Evolutionary conservation across 2,113 vertebrate genomes (phyloP), one percentile per base, ranked within the genome.

Genomic region (Cottus gobio): DNA sequence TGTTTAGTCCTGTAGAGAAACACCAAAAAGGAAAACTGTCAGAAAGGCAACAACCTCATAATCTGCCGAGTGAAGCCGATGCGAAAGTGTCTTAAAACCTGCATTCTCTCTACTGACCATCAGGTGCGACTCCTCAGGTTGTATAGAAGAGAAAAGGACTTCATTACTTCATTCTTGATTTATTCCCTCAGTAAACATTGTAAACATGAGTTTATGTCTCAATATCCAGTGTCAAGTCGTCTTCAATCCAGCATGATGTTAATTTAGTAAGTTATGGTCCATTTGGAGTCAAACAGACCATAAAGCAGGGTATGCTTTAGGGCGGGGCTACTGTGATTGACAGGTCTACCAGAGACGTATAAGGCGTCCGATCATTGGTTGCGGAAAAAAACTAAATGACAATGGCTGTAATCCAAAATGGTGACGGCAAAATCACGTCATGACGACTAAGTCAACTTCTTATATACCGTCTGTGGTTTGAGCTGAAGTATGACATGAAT

Each of bases 1-100:
- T 85, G 71, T 72, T 62, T n/a, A 77, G 9, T 75, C 8, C 26
- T 64, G 30, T 28, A 30, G 56, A 62, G 84, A 63, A 18, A 37
- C 20, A 79, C 13, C 12, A 75, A 77, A 31, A 12, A 34, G 15
- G 15, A 30, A 68, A 77, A 28, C 46, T 36, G 28, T 39, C 39
- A 52, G 22, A 10, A 60, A 24, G 52, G 52, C 24, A 4, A 4
- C 24, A 57, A 57, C 54, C 54, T 12, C 24, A 4, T 2, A 7
- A 28, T 13, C 12, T 6, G 1, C 24, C 24, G 11, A 56, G 26
- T 57, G 3, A 26, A 57, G 24, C 24, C 24, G 15, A 26, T 12
- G n/a, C 24, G 7, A 15, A 24, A 26, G 54, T 56, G 54, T 26
- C n/a, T 56, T 24, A 56, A 6, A 9, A 15, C n/a, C 0, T 26